A percentile compares a stretch with the other conserved stretches of the same genome.
phyloP scores from a whole-genome alignment of 2,113 vertebrate genomes.

The Sula dactylatra region DNA sequence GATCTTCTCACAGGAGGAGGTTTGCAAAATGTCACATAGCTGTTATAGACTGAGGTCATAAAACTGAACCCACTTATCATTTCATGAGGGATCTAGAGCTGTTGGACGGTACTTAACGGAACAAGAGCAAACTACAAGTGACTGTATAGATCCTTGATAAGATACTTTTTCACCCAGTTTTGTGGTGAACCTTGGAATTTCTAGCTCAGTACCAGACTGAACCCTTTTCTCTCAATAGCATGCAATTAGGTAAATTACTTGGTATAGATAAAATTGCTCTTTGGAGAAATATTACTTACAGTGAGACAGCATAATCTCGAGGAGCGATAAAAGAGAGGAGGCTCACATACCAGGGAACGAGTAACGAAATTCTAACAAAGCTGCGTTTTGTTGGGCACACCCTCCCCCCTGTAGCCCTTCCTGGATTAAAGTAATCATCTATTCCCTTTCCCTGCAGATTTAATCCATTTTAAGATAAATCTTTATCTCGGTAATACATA shows the following conservation, averaged over 20 bases:
- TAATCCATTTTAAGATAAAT: not conserved
- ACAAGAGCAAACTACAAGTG: constrained; percentile 10
- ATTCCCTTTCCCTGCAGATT: not conserved
- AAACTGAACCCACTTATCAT: not conserved
- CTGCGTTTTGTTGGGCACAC: not conserved
- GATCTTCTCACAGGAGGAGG: not conserved
- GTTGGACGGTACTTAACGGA: not conserved
- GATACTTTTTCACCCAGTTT: constrained; percentile 21
- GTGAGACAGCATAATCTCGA: not conserved
- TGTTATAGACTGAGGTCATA: not conserved
- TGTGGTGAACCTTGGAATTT: constrained; percentile 45
- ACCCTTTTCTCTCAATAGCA: constrained; percentile 34
- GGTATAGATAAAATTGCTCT: constrained; percentile 39
- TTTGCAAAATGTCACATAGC: not conserved
- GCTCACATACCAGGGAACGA: not conserved
- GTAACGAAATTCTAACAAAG: not conserved
- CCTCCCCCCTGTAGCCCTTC: not conserved
- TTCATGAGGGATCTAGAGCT: not conserved
- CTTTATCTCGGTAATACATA: not conserved
- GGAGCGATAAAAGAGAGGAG: not conserved
- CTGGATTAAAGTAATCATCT: not conserved
- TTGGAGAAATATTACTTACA: not conserved
- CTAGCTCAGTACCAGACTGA: not conserved
- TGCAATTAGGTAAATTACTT: constrained; percentile 52
- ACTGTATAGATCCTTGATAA: constrained; percentile 34